Evolutionary conservation across 2,113 vertebrate genomes (phyloP).

Genomic region (Hiodon alosoides): DNA sequence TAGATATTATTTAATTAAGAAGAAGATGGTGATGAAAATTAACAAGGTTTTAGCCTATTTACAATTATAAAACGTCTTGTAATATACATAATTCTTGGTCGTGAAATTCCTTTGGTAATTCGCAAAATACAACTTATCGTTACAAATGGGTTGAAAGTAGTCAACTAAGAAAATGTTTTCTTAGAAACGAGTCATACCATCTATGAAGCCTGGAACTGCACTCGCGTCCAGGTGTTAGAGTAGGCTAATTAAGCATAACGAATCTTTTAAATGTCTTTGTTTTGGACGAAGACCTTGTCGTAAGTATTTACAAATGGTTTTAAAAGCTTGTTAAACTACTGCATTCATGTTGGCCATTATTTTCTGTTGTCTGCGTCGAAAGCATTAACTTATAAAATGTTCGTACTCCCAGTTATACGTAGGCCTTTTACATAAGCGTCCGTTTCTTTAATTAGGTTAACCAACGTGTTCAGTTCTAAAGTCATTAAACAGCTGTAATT

Average conservation of each 20-base stretch:
- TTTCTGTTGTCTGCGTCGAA: slow-evolving; percentile 1
- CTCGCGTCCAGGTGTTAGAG: neutral
- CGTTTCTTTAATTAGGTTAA: neutral
- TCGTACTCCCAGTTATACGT: neutral
- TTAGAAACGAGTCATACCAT: slow-evolving; percentile 8
- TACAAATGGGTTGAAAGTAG: neutral
- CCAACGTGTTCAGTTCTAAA: neutral
- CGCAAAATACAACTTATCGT: neutral
- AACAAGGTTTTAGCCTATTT: too few relatives aligned
- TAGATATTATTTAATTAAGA: too few relatives aligned
- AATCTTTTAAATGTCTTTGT: too few relatives aligned
- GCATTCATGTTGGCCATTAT: neutral
- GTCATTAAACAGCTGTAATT: neutral
- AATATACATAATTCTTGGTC: neutral
- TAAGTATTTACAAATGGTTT: too few relatives aligned
- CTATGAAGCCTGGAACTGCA: neutral
- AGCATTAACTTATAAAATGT: neutral
- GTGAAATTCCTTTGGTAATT: neutral
- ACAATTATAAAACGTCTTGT: neutral
- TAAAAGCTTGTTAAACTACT: too few relatives aligned
- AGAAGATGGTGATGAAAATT: too few relatives aligned
- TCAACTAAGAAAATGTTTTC: neutral
- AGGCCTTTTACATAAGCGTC: neutral
- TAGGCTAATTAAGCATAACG: neutral
- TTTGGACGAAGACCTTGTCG: too few relatives aligned